Percentiles rank a stretch among this genome's conserved stretches.
Evolutionary conservation across 2,888 invertebrate species (phyloP).

Genomic region (Erebia epiphron): DNA sequence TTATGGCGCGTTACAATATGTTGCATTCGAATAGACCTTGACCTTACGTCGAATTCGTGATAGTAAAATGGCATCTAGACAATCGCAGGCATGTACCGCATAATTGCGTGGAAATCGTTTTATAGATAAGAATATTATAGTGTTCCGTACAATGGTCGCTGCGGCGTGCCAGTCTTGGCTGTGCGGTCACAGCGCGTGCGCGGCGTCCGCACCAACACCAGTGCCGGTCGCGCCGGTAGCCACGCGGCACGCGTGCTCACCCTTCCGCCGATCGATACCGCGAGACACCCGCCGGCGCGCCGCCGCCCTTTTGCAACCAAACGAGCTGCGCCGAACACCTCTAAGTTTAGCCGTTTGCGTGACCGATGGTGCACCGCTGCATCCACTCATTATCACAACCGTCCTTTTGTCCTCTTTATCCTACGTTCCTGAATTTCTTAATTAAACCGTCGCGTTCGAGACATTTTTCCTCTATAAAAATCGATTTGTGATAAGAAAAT

Average conservation of each 20-base stretch:
- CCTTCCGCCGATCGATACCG: conserved; percentile 56
- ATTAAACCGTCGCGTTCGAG: conserved; percentile 37
- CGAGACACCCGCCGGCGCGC: conserved; percentile 40
- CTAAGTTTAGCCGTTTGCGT: conserved; percentile 45
- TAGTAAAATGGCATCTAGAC: conserved; percentile 14
- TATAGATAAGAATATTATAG: conserved; percentile 42
- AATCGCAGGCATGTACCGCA: conserved; percentile 12
- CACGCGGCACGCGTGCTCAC: conserved; percentile 74
- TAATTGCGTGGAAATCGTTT: conserved; percentile 33
- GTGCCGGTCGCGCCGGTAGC: conserved; percentile 78
- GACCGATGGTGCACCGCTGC: conserved; percentile 68
- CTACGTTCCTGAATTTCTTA: conserved; percentile 30
- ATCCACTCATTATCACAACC: conserved; percentile 53
- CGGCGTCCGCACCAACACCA: conserved; percentile 59
- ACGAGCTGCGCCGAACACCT: conserved; percentile 55
- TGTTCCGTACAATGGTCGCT: conserved; percentile 27
- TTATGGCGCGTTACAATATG: neutral
- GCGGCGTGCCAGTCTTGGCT: conserved; percentile 36
- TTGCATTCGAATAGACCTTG: conserved; percentile 14
- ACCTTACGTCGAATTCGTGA: conserved; percentile 25
- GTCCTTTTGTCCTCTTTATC: conserved; percentile 41
- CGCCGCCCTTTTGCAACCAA: conserved; percentile 50
- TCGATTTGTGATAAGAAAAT: conserved; percentile 35
- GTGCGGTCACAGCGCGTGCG: conserved; percentile 65
- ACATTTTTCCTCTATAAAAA: conserved; percentile 33